Conservation (phyloP, 1,140 invertebrate species). For the Plutomurus gul region DNA sequence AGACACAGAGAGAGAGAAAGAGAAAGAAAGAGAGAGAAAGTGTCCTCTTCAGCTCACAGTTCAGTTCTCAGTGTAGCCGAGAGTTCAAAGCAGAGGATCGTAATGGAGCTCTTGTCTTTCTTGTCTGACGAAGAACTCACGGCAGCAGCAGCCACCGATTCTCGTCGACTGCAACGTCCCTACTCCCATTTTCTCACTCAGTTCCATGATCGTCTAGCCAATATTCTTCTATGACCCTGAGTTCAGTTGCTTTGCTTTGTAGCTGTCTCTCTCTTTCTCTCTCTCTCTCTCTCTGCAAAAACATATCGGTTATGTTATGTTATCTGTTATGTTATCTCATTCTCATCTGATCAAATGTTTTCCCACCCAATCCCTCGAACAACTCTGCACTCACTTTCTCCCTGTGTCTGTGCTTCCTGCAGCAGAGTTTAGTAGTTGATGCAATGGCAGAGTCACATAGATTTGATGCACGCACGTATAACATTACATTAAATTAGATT, state of each 20-base stretch:
- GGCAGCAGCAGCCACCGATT: too few species aligned
- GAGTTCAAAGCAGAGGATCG: too few species aligned
- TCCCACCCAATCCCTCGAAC: neutral
- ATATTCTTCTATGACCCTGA: neutral
- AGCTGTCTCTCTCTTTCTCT: too few species aligned
- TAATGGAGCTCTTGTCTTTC: neutral
- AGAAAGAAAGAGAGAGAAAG: neutral
- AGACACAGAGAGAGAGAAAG: neutral
- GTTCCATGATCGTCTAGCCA: too few species aligned
- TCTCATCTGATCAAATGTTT: slow-evolving; percentile 4
- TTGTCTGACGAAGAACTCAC: too few species aligned
- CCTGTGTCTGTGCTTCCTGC: too few species aligned
- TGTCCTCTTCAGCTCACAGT: neutral
- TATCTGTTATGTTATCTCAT: neutral
- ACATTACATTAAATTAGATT: slow-evolving; percentile 30
- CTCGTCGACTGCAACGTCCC: too few species aligned
- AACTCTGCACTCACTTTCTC: too few species aligned
- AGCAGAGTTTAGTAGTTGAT: too few species aligned
- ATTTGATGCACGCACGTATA: slow-evolving; percentile 28
- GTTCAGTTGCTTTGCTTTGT: neutral
- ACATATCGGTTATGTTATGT: neutral
- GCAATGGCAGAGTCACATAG: too few species aligned
- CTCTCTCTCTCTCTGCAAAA: neutral
- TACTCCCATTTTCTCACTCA: too few species aligned
- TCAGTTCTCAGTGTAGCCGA: neutral